A percentile compares a stretch with the other conserved stretches of the same genome.
Conservation (phyloP, 2,797 vertebrate species). For the Siniperca undulata region DNA sequence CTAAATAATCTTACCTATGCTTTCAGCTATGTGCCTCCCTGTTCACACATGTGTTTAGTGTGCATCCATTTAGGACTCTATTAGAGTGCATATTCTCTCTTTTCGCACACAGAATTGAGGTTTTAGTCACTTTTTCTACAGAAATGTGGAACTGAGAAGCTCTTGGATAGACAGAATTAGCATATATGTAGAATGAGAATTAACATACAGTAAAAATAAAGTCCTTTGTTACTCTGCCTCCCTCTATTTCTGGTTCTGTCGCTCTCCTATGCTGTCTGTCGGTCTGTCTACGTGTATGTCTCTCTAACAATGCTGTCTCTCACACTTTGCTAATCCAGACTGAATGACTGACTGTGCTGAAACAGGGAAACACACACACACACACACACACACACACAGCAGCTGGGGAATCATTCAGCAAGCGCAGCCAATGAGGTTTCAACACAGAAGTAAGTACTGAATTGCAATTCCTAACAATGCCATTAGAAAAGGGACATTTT, state of each 20-base stretch:
- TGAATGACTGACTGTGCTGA: constrained; percentile 78
- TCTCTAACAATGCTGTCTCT: constrained; percentile 75
- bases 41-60: constrained; percentile 35
- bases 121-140: constrained; percentile 22
- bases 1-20: constrained; percentile 51
- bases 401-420: constrained; percentile 57
- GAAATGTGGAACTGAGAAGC: constrained; percentile 4
- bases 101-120: background rate
- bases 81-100: background rate
- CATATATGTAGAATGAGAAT: constrained; percentile 17
- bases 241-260: constrained; percentile 42
- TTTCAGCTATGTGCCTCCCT: constrained; percentile 52
- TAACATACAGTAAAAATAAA: constrained; percentile 46
- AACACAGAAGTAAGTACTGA: constrained; percentile 25
- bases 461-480: background rate
- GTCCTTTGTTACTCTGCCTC: constrained; percentile 47
- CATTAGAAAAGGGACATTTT: background rate
- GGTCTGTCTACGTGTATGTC: constrained; percentile 37
- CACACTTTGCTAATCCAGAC: constrained; percentile 76
- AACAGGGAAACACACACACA: constrained; percentile 41
- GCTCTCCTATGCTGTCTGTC: constrained; percentile 41
- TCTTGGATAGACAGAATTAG: constrained; percentile 22
- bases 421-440: constrained; percentile 40
- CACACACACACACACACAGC: constrained; percentile 21
- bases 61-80: constrained; percentile 22